These are phyloP conservation scores for Lycopodina hypogea DNA, from an alignment of 37 sponge, comb jelly and placozoan genomes.

Conservation along the genomic window DNA sequence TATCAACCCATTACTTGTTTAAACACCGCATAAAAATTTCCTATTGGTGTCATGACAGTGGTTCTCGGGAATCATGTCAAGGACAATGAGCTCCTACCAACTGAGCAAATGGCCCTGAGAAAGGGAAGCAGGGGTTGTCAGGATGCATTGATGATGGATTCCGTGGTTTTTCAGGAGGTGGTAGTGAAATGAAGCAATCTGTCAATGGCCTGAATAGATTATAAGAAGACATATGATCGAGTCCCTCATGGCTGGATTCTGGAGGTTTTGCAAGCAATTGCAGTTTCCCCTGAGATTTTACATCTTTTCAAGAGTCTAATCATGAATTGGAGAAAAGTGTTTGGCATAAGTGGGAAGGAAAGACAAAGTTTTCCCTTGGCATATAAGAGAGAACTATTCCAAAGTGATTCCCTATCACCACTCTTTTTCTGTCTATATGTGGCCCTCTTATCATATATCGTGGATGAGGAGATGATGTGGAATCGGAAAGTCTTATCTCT, in stretches of 20 bases:
- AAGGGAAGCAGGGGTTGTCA: not conserved
- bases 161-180: not conserved
- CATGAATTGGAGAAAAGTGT: too few relatives aligned
- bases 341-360: not conserved
- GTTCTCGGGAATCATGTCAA: not conserved
- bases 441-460: not conserved
- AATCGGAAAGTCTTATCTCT: not conserved
- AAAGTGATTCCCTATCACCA: slow-evolving; percentile 38
- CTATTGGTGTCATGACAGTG: not conserved
- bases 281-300: too few relatives aligned
- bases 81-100: not conserved
- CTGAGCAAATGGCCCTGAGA: too few relatives aligned
- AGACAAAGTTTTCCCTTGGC: too few relatives aligned
- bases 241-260: not conserved
- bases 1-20: slow-evolving; percentile 30
- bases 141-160: not conserved
- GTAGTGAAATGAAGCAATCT: not conserved
- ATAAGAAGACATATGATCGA: not conserved
- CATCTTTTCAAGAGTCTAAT: too few relatives aligned
- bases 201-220: not conserved
- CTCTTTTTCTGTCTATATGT: slow-evolving; percentile 14
- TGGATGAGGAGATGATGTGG: not conserved
- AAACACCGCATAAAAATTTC: too few relatives aligned
- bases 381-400: slow-evolving; percentile 41
- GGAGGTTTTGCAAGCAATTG: not conserved